Evolutionary conservation across 2,888 invertebrate species (phyloP).

Genomic region (Saturnia pavonia): DNA sequence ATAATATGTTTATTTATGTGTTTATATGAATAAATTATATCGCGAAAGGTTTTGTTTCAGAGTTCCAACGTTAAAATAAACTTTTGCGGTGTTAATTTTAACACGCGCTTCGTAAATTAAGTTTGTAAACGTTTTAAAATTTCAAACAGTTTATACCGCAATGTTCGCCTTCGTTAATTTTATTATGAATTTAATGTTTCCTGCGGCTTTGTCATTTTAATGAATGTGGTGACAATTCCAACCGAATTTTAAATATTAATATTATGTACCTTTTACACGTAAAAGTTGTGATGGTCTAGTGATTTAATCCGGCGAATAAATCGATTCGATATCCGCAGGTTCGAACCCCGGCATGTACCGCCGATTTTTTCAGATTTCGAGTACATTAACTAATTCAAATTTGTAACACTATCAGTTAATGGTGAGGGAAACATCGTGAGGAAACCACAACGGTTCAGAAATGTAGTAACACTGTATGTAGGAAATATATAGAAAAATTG

Average conservation of each 20-base stretch:
- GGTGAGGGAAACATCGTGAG: too few species aligned
- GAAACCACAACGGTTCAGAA: too few species aligned
- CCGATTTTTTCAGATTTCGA: too few species aligned
- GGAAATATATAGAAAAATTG: too few species aligned
- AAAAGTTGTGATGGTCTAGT: too few species aligned
- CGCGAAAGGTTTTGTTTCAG: neutral
- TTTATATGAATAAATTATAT: neutral
- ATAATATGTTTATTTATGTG: neutral
- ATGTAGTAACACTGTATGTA: too few species aligned
- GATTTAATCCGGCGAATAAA: too few species aligned
- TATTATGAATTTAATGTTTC: conserved; percentile 11
- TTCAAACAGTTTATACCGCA: conserved; percentile 1
- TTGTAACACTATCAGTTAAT: too few species aligned
- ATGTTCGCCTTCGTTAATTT: conserved; percentile 1
- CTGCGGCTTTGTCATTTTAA: conserved; percentile 9
- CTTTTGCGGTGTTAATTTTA: neutral
- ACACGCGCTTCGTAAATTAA: conserved; percentile 5
- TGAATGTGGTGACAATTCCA: neutral
- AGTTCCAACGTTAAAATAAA: neutral
- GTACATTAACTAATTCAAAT: too few species aligned
- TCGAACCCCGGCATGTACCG: too few species aligned
- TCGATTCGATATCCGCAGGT: too few species aligned
- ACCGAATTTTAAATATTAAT: neutral
- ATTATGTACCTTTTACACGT: too few species aligned
- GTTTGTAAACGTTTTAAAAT: conserved; percentile 1